Evolutionary conservation across 2,888 invertebrate species (phyloP).

Genomic region (Plemyria rubiginata): DNA sequence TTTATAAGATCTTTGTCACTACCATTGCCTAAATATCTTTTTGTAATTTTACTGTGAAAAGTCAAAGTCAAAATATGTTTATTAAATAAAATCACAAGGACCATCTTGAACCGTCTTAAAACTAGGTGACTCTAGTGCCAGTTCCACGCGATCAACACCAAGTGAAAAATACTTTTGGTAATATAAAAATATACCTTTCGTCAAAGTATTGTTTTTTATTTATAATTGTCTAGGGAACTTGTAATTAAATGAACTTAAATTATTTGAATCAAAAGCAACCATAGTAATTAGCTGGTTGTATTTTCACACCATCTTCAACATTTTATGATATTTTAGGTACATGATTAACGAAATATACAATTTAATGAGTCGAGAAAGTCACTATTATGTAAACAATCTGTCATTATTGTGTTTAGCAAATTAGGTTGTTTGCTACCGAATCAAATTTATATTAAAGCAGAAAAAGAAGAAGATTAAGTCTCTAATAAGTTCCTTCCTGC

Average conservation of each 20-base stretch:
- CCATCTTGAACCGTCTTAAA: too few species aligned
- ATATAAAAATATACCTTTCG: not conserved
- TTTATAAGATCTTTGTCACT: slow-evolving; percentile 12
- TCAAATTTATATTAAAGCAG: too few species aligned
- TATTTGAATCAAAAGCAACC: not conserved
- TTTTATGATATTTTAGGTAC: not conserved
- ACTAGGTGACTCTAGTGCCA: too few species aligned
- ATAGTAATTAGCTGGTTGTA: not conserved
- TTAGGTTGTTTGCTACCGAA: not conserved
- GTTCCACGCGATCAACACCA: too few species aligned
- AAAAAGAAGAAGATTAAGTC: too few species aligned
- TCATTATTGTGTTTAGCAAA: not conserved
- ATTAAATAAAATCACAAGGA: too few species aligned
- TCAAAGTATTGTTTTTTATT: not conserved
- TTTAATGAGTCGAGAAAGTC: not conserved
- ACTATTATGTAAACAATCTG: not conserved
- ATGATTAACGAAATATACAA: not conserved
- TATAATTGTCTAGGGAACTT: not conserved
- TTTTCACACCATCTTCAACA: slow-evolving; percentile 12
- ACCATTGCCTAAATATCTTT: not conserved
- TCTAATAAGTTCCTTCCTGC: not conserved
- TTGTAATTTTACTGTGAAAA: not conserved
- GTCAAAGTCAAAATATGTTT: too few species aligned
- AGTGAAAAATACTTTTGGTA: not conserved
- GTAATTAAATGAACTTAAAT: not conserved